Evolutionary conservation across 2,113 vertebrate genomes (phyloP), one percentile per base, ranked within the genome.

Genomic region (Salvator merianae): DNA sequence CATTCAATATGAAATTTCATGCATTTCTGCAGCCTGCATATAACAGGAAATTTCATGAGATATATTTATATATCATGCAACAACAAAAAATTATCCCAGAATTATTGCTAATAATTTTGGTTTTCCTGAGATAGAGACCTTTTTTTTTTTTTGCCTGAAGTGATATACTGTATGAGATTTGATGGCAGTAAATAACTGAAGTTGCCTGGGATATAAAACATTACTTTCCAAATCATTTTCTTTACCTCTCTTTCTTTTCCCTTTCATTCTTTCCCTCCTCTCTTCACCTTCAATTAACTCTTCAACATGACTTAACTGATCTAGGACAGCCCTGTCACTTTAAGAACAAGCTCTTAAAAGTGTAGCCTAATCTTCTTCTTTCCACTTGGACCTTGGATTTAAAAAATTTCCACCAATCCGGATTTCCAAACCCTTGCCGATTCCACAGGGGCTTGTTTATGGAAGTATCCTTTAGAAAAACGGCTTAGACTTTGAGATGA

Each of bases 401-500:
- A 83, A 90, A 89, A 95, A 91, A 94, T 94, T 96, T 96, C 94
- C 94, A 93, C 95, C 97, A 97, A 97, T 98, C 97, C 96, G 90
- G 91, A 97, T 97, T 96, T 96, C 94, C 93, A 97, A 97, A 98
- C 95, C 95, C 93, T 96, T 95, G 95, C 96, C 94, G 96, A 97
- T 97, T 98, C 97, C 93, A 93, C 93, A 85, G 93, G 91, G 94
- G 95, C 96, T 97, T 97, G 97, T 98, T 98, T 98, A 97, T 97
- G 97, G 97, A 95, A 94, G 94, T 97, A 95, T 97, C 96, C 97
- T 97, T 98, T 98, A 98, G 97, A 98, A 98, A 97, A 98, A 98
- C 96, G 96, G 97, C 97, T 98, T 98, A 98, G 90, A 96, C 96
- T 97, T 97, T 97, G 96, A 98, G 97, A 95, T 96, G 97, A 97